These are phyloP conservation scores for Lottia gigantea DNA, from an alignment of 2,888 invertebrate genomes.

Conservation along the genomic window DNA sequence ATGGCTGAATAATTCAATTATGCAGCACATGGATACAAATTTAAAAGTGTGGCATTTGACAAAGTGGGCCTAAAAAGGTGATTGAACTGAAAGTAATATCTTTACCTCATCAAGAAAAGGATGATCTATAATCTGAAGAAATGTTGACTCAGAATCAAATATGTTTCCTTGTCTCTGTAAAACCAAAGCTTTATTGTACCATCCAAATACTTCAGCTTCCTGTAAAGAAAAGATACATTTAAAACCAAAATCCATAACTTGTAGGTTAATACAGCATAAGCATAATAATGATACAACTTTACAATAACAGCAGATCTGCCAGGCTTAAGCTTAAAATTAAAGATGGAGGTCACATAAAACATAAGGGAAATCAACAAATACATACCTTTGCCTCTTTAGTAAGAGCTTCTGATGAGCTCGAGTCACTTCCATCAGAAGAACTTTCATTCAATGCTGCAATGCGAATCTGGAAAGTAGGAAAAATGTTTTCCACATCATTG, in stretches of 20 bases:
- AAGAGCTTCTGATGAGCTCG: conserved; percentile 69
- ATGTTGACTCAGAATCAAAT: conserved; percentile 77
- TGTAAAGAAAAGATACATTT: conserved; percentile 61
- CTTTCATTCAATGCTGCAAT: conserved; percentile 76
- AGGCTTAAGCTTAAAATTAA: too few relatives aligned
- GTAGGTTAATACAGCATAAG: too few relatives aligned
- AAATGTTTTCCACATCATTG: not conserved
- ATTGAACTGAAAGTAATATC: not conserved
- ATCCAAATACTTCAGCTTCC: conserved; percentile 84
- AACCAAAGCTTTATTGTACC: conserved; percentile 82
- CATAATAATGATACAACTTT: too few relatives aligned
- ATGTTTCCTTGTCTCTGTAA: conserved; percentile 77
- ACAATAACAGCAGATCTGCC: too few relatives aligned
- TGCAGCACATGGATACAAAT: too few relatives aligned
- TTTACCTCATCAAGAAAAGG: conserved; percentile 61
- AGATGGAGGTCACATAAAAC: too few relatives aligned
- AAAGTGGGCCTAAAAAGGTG: too few relatives aligned
- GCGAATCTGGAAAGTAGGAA: conserved; percentile 70
- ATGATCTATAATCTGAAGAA: conserved; percentile 74
- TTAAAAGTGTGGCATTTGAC: too few relatives aligned
- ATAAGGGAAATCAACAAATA: too few relatives aligned
- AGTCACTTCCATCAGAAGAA: conserved; percentile 73
- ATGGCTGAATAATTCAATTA: not conserved
- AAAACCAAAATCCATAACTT: too few relatives aligned
- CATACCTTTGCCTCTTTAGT: conserved; percentile 64